phyloP scores from a whole-genome alignment of 2,888 invertebrate genomes.

The Eupithecia abbreviata region DNA sequence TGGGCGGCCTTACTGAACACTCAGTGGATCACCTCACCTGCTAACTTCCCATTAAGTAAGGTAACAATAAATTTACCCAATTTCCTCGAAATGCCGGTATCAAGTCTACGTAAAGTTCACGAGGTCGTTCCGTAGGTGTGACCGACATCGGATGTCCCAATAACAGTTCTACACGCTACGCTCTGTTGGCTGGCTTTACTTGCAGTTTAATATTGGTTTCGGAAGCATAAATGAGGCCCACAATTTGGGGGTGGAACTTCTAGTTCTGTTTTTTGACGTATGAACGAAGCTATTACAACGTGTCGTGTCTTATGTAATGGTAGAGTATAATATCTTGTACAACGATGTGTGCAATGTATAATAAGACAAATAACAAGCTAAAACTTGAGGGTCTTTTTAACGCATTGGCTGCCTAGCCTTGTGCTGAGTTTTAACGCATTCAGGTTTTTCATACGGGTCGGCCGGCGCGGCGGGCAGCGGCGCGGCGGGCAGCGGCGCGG shows the following conservation, averaged over 20 bases:
- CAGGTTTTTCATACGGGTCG: too few relatives aligned
- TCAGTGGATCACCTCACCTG: background rate
- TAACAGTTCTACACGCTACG: conserved; percentile 50
- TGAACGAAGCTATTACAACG: too few relatives aligned
- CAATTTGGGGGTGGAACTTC: background rate
- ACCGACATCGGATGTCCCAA: conserved; percentile 55
- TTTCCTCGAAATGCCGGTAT: conserved; percentile 3
- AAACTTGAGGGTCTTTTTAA: too few relatives aligned
- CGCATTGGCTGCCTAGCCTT: too few relatives aligned
- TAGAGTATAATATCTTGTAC: too few relatives aligned
- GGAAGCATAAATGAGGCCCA: background rate
- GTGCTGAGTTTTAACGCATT: too few relatives aligned
- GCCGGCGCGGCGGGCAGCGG: too few relatives aligned
- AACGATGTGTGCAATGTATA: too few relatives aligned
- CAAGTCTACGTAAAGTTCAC: background rate
- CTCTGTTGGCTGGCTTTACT: conserved; percentile 35
- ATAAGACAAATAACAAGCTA: too few relatives aligned
- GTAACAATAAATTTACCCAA: conserved; percentile 1
- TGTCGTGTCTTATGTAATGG: too few relatives aligned
- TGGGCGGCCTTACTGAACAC: background rate
- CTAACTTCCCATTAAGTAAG: background rate
- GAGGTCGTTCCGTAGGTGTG: conserved; percentile 39
- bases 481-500: too few relatives aligned
- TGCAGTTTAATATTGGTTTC: background rate
- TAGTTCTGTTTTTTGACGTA: background rate